phyloP scores from a whole-genome alignment of 2,113 vertebrate species.

The Corythornis vintsioides region DNA sequence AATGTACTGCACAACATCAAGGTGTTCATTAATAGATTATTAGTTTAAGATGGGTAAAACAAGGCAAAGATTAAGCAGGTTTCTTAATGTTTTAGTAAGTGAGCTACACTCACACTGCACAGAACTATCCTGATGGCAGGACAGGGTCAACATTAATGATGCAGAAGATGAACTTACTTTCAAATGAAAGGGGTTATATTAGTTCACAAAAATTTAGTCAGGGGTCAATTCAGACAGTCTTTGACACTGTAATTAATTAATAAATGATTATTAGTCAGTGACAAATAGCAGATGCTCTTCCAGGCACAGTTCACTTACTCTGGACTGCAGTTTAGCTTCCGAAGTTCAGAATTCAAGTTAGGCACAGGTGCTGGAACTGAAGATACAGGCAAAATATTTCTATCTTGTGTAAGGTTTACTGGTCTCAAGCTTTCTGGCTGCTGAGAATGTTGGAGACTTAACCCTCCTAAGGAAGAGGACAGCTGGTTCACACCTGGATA shows the following conservation, averaged over 20 bases:
- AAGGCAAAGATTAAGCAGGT: neutral
- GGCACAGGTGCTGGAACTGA: constrained; percentile 86
- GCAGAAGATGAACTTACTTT: neutral
- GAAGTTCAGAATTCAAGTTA: constrained; percentile 90
- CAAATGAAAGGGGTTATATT: neutral
- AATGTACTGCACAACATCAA: neutral
- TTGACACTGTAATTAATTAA: neutral
- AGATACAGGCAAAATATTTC: constrained; percentile 85
- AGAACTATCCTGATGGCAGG: neutral
- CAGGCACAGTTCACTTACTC: constrained; percentile 83
- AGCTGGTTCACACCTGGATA: constrained; percentile 89
- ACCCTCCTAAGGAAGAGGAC: constrained; percentile 87
- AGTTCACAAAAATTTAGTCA: neutral
- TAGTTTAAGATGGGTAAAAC: neutral
- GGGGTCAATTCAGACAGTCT: neutral
- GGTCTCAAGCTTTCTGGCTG: constrained; percentile 89
- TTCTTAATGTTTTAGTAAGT: neutral
- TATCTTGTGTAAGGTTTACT: constrained; percentile 91
- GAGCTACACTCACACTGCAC: neutral
- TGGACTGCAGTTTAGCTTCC: constrained; percentile 93
- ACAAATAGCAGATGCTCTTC: neutral
- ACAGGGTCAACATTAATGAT: neutral
- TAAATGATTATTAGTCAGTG: neutral
- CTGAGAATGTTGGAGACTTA: constrained; percentile 87
- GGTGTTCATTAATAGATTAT: neutral